Evolutionary conservation across 2,797 vertebrate species (phyloP).

Genomic region (Buphagus erythrorhynchus): DNA sequence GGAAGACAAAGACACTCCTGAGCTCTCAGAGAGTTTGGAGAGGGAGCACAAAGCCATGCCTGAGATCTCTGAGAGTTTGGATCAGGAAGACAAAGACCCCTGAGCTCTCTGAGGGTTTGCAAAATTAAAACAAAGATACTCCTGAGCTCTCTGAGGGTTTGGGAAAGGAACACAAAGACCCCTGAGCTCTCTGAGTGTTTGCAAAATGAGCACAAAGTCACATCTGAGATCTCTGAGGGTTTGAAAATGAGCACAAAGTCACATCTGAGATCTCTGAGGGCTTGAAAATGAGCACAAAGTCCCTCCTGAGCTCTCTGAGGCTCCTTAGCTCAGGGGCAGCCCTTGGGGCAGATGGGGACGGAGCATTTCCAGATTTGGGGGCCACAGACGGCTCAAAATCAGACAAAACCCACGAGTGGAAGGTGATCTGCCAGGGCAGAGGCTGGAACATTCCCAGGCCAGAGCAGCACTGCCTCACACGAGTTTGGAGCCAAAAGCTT

Average conservation of each 20-base stretch:
- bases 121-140: too few relatives aligned
- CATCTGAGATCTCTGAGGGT: background rate
- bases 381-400: background rate
- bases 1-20: too few relatives aligned
- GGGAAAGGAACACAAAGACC: too few relatives aligned
- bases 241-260: rapidly evolving
- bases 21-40: too few relatives aligned
- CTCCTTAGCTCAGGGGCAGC: background rate
- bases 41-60: too few relatives aligned
- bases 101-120: too few relatives aligned
- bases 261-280: rapidly evolving
- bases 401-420: rapidly evolving
- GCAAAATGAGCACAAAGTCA: background rate
- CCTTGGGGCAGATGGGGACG: rapidly evolving
- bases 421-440: background rate
- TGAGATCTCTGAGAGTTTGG: too few relatives aligned
- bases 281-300: rapidly evolving
- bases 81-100: too few relatives aligned
- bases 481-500: background rate
- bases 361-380: rapidly evolving
- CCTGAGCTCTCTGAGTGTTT: background rate
- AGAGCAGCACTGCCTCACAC: background rate
- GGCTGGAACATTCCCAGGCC: background rate
- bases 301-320: background rate
- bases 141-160: too few relatives aligned